These are phyloP conservation scores for Eptatretus atami DNA, from an alignment of 2,797 vertebrate species.

Conservation along the genomic window DNA sequence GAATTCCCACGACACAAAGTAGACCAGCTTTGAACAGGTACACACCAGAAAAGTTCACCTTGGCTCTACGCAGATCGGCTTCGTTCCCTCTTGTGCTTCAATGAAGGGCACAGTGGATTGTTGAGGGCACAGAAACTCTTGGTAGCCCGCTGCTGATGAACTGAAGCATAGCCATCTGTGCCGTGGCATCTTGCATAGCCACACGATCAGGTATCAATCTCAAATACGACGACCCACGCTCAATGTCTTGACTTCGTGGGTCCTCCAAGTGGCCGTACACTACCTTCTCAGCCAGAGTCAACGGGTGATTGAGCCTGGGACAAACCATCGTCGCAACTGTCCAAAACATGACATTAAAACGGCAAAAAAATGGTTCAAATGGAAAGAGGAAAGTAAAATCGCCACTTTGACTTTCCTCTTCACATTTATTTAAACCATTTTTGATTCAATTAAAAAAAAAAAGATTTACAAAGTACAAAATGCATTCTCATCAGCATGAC, in stretches of 20 bases:
- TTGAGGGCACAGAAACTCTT: slow-evolving; percentile 58
- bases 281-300: slow-evolving; percentile 79
- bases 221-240: slow-evolving; percentile 51
- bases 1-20: too few species aligned
- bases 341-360: too few species aligned
- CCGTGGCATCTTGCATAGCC: slow-evolving; percentile 83
- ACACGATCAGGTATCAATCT: slow-evolving; percentile 55
- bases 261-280: slow-evolving; percentile 73
- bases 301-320: slow-evolving; percentile 36
- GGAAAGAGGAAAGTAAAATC: not conserved
- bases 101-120: slow-evolving; percentile 91
- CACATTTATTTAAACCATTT: too few species aligned
- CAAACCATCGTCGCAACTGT: too few species aligned
- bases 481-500: too few species aligned
- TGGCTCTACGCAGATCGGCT: slow-evolving; percentile 46
- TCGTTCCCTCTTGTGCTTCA: slow-evolving; percentile 46
- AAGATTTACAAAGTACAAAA: not conserved
- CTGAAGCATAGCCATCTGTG: slow-evolving; percentile 97
- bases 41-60: slow-evolving; percentile 18
- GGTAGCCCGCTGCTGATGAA: slow-evolving; percentile 87
- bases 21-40: too few species aligned
- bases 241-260: slow-evolving; percentile 41
- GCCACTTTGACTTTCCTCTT: not conserved
- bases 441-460: too few species aligned
- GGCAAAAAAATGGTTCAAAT: not conserved